A percentile compares a stretch with the other conserved stretches of the same genome.
These are phyloP conservation scores for Botia kubotai DNA, from an alignment of 2,797 vertebrate genomes.

Conservation along the genomic window DNA sequence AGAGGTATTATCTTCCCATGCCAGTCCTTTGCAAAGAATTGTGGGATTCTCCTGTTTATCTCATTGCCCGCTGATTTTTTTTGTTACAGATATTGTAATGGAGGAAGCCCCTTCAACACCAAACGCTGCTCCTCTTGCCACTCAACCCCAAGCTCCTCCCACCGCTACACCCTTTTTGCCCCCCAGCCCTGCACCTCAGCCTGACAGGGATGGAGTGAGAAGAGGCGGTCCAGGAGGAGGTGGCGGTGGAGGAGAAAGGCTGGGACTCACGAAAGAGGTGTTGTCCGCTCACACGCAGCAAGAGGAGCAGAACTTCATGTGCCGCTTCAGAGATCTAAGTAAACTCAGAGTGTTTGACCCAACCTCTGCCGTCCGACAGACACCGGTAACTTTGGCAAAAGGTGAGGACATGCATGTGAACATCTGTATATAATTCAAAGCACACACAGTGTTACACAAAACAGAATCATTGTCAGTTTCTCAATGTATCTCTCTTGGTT, in stretches of 20 bases:
- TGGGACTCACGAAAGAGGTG: constrained; percentile 90
- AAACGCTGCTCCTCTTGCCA: constrained; percentile 20
- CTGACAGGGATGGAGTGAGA: constrained; percentile 67
- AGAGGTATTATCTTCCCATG: not conserved
- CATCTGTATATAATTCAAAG: not conserved
- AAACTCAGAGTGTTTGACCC: constrained; percentile 84
- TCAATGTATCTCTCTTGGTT: not conserved
- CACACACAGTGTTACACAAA: not conserved
- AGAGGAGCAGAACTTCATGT: constrained; percentile 90
- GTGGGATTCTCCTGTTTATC: not conserved
- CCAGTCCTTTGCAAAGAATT: not conserved
- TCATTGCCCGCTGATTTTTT: not conserved
- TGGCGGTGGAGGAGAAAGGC: constrained; percentile 62
- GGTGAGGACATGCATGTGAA: constrained; percentile 61
- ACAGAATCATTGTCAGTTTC: not conserved
- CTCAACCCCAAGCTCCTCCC: constrained; percentile 52
- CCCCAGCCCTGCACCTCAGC: constrained; percentile 55
- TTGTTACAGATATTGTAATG: constrained; percentile 53
- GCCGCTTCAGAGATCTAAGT: constrained; percentile 86
- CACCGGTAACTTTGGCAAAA: constrained; percentile 68
- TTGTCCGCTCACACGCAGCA: constrained; percentile 91
- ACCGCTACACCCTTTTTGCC: constrained; percentile 40
- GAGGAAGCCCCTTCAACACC: constrained; percentile 55
- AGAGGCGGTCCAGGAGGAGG: constrained; percentile 55
- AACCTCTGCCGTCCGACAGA: constrained; percentile 65